Evolutionary conservation across 1,140 invertebrate genomes (phyloP), one percentile per base, ranked within the genome.

Genomic region (Plectus sambesii): DNA sequence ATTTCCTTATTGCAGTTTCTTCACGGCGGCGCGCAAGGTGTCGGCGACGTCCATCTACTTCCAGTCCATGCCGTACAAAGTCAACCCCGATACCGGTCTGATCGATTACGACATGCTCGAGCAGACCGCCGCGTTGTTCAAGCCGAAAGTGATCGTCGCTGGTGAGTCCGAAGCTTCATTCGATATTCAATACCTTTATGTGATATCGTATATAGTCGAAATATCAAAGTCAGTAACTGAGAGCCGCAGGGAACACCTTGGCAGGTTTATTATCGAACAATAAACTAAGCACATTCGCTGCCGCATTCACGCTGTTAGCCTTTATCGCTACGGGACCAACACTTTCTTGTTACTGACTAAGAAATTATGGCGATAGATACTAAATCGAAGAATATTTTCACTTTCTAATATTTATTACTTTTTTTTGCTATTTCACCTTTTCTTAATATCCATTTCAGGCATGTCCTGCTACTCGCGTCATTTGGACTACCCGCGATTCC

Each of bases 31-130:
- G 2, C 93, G 90, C 68, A 90, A 87, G 72, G 87, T 98, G 23
- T 97, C 90, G 0, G 90, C 89, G 2, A 93, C 90, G 0, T 94
- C 90, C 0, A 82, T 96, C 33, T 97, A 90, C 74, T 98, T 97
- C 69, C 90, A 98, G 74, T 93, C 88, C 9, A 87, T 96, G 82
- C 90, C 90, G 3, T 98, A 98, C 65, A 94, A 93, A 73, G 82
- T 92, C 0, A 72, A 93, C 68, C 77, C 81, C 2, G 66, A 72
- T 41, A 89, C 85, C 12, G 93, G 90, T 24, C 68, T 90, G 0
- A 96, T 98, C 49, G 86, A 98, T 72, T 97, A 97, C 65, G 85
- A 94, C 48, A 79, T 81, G 62, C 70, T 97, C 29, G 80, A 80
- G 6, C 77, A 83, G 59, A 82, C 79, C 29, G 87, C 90, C 0